Evolutionary conservation across 2,113 vertebrate genomes (phyloP).

Genomic region (Psammodynastes pulverulentus): DNA sequence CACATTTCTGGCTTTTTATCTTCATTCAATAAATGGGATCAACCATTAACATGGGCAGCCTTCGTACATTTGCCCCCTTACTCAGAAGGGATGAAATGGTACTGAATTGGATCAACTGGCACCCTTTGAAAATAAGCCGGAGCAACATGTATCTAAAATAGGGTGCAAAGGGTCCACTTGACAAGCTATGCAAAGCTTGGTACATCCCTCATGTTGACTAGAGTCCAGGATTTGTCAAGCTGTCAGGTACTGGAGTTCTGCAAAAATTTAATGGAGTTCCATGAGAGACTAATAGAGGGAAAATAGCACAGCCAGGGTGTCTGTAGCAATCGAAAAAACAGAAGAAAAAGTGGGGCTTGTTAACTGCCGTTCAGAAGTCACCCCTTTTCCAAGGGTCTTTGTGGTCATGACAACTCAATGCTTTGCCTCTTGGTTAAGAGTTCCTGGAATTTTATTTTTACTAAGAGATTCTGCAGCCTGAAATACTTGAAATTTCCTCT

Average conservation of each 20-base stretch:
- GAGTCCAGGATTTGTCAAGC: not conserved
- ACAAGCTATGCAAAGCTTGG: not conserved
- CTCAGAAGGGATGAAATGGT: not conserved
- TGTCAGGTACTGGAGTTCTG: not conserved
- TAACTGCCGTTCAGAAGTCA: not conserved
- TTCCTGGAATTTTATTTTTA: not conserved
- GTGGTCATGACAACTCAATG: not conserved
- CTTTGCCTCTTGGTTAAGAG: not conserved
- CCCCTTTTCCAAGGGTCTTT: not conserved
- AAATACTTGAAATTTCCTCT: not conserved
- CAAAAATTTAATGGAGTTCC: not conserved
- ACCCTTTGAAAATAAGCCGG: not conserved
- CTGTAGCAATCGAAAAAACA: not conserved
- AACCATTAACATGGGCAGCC: not conserved
- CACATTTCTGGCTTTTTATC: no score
- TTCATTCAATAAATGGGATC: not conserved
- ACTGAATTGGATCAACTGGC: not conserved
- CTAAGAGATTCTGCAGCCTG: not conserved
- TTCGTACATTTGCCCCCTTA: not conserved
- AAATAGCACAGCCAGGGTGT: not conserved
- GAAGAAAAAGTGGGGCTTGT: not conserved
- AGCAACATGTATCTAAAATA: not conserved
- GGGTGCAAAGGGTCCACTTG: not conserved
- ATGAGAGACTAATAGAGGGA: not conserved
- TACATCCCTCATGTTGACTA: not conserved